Evolutionary conservation across 2,113 vertebrate genomes (phyloP).

Genomic region (Psittacula cyanocephala): DNA sequence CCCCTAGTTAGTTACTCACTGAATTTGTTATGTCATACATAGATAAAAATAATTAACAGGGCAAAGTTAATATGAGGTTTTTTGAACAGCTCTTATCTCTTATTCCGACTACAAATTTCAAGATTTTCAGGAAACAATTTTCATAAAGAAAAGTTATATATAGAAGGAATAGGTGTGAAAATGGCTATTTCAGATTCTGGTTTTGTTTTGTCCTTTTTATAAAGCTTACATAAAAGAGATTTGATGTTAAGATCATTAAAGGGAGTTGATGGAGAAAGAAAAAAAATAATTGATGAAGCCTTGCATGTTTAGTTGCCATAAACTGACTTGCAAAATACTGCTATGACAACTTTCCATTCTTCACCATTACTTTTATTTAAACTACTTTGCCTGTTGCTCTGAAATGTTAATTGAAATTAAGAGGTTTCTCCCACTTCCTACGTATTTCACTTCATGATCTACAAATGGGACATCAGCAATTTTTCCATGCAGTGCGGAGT

Average conservation of each 20-base stretch:
- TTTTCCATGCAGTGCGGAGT: neutral
- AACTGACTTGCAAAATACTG: neutral
- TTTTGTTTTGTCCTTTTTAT: neutral
- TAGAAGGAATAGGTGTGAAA: neutral
- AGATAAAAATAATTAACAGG: neutral
- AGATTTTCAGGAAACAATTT: neutral
- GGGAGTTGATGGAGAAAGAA: accelerated
- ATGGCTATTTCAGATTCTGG: neutral
- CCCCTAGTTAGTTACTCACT: neutral
- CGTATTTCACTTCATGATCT: neutral
- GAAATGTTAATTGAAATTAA: neutral
- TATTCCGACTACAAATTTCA: neutral
- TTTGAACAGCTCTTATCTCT: neutral
- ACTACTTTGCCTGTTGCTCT: neutral
- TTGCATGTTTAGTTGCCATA: neutral
- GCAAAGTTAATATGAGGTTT: neutral
- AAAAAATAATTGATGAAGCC: neutral
- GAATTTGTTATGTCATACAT: neutral
- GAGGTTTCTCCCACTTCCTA: neutral
- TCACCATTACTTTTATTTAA: neutral
- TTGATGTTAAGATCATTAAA: neutral
- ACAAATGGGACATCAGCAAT: neutral
- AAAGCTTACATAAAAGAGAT: neutral
- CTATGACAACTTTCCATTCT: neutral
- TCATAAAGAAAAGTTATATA: neutral